These are phyloP conservation scores for Polymixis lichenea DNA, from an alignment of 2,888 invertebrate genomes.

Conservation along the genomic window DNA sequence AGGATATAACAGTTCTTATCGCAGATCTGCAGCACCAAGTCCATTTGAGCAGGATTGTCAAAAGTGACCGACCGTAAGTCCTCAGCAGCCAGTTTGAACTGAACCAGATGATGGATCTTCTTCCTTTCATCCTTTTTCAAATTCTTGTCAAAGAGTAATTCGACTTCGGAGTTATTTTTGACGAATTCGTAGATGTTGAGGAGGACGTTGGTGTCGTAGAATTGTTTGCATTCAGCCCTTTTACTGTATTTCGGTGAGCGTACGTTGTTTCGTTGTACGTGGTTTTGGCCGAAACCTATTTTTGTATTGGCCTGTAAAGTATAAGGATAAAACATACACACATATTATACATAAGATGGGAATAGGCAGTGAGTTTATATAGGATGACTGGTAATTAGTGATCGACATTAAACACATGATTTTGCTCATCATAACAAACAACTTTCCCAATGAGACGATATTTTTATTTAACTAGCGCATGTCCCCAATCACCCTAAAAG, in stretches of 20 bases:
- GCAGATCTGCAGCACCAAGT: slow-evolving; percentile 70
- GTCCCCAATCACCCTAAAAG: no score
- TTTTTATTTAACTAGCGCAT: no score
- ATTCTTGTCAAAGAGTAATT: slow-evolving; percentile 72
- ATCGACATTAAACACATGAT: no score
- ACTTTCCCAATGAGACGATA: no score
- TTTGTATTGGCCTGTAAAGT: slow-evolving; percentile 66
- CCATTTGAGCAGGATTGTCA: slow-evolving; percentile 59
- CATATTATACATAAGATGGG: no score
- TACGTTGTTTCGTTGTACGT: neutral
- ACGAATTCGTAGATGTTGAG: slow-evolving; percentile 76
- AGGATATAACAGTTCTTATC: slow-evolving; percentile 71
- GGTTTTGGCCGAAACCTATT: slow-evolving; percentile 67
- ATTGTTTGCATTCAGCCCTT: slow-evolving; percentile 28
- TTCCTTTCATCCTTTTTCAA: slow-evolving; percentile 71
- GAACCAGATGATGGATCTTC: slow-evolving; percentile 68
- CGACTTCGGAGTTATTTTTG: slow-evolving; percentile 73
- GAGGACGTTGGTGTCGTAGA: slow-evolving; percentile 72
- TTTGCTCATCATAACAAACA: no score
- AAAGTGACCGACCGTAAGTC: slow-evolving; percentile 43
- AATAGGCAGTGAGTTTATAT: no score
- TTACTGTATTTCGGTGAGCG: slow-evolving; percentile 30
- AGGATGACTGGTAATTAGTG: no score
- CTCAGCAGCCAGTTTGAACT: slow-evolving; percentile 58
- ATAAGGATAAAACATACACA: no score